Base-by-base conservation (phyloP, 2,888 invertebrate species). In the Luperina testacea region DNA sequence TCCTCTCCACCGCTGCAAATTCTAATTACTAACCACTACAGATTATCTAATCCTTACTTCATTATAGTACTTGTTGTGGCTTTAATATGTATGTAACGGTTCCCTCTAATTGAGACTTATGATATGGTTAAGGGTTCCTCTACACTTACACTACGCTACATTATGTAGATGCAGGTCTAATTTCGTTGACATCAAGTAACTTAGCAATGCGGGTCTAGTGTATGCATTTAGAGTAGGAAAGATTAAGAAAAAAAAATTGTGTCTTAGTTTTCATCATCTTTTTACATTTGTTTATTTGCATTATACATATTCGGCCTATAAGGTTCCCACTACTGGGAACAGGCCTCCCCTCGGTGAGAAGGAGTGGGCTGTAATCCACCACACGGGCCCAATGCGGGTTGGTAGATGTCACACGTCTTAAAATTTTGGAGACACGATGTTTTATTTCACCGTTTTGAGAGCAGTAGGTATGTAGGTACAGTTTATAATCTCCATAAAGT, bases 21-120 rank as follows among this genome's bases (percentile, higher is more conserved):
- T 75, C 27, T 83, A 83, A 76, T 80, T 77, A 77, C 74, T 3
- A 69, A 75, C 78, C 78, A 68, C 75, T 69, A 72, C 61, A 80
- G 71, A 77, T 84, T 80, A 77, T 78, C 72, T 63, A 69, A 85
- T 83, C 80, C 70, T 76, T 77, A 74, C 63, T 86, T 73, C 64
- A 63, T 68, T 78, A 85, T 1, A 45, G 57, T 69, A 69, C 86
- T 75, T 68, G 76, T 63, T 77, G 84, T 69, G 64, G 73, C 75
- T 83, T 72, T 77, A 83, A 70, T 71, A 78, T 78, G 80, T 72
- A 83, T 80, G 87, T 87, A 75, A 83, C 80, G 69, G 84, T 83
- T 69, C 53, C 63, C 65, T 72, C 72, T 85, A 85, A 87, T 87
- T 87, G 72, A 87, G 77, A 85, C 84, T 87, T 85, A 85, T 75